Conservation (phyloP, 2,797 vertebrate genomes). For the Phrynocephalus guinanensis region DNA sequence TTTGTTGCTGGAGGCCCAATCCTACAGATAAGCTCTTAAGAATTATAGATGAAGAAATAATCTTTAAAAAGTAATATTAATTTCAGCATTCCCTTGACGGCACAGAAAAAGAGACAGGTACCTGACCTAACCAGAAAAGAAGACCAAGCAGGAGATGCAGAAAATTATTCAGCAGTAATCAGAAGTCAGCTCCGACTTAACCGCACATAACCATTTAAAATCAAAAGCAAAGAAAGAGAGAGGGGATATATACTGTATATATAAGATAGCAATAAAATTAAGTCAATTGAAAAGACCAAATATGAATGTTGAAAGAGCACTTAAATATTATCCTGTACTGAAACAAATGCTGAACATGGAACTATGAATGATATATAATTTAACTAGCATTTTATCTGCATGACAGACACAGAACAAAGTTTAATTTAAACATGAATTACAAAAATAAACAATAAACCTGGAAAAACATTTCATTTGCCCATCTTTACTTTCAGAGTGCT, state of each 20-base stretch:
- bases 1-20: no score
- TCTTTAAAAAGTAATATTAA: no score
- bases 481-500: not conserved
- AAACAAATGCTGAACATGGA: not conserved
- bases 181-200: not conserved
- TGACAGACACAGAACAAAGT: not conserved
- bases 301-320: no score
- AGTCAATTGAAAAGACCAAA: no score
- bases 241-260: not conserved
- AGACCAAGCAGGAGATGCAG: not conserved
- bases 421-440: not conserved
- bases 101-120: not conserved
- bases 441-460: not conserved
- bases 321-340: not conserved
- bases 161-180: not conserved
- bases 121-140: not conserved
- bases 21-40: no score
- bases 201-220: no score
- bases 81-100: no score
- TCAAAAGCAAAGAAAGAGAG: not conserved
- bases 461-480: not conserved
- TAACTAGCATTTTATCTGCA: not conserved
- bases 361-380: not conserved
- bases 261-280: no score
- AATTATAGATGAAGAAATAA: no score